phyloP scores from a whole-genome alignment of 2,888 invertebrate genomes.

The Epistrophe eligans region DNA sequence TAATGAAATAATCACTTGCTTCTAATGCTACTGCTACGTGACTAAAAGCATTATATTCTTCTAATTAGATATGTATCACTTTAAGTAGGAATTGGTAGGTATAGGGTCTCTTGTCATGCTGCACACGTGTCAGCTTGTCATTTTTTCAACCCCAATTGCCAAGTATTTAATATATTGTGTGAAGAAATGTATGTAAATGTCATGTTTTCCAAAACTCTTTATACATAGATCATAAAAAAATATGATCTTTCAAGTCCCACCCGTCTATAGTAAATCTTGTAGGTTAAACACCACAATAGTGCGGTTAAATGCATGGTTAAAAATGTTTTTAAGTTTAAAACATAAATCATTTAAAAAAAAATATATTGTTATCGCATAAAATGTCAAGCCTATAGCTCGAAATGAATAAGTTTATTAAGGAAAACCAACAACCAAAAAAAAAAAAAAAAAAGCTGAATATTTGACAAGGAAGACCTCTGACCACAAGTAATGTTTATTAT shows the following conservation, averaged over 20 bases:
- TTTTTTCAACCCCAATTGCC: background rate
- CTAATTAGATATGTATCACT: background rate
- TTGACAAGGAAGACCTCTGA: constrained; percentile 29
- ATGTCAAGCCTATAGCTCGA: background rate
- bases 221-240: background rate
- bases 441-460: background rate
- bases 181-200: constrained; percentile 23
- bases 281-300: background rate
- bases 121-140: constrained; percentile 7
- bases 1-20: background rate
- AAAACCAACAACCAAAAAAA: background rate
- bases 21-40: background rate
- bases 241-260: background rate
- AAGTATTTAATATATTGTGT: background rate
- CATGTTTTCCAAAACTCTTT: constrained; percentile 10
- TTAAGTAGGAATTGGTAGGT: too few species aligned
- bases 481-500: background rate
- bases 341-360: constrained; percentile 30
- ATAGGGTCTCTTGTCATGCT: background rate
- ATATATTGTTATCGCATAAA: constrained; percentile 28
- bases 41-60: background rate
- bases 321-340: background rate
- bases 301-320: background rate
- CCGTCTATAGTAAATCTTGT: constrained; percentile 4
- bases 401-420: constrained; percentile 13